Evolutionary conservation across 2,113 vertebrate genomes (phyloP).

Genomic region (Sporophila hypoxantha): DNA sequence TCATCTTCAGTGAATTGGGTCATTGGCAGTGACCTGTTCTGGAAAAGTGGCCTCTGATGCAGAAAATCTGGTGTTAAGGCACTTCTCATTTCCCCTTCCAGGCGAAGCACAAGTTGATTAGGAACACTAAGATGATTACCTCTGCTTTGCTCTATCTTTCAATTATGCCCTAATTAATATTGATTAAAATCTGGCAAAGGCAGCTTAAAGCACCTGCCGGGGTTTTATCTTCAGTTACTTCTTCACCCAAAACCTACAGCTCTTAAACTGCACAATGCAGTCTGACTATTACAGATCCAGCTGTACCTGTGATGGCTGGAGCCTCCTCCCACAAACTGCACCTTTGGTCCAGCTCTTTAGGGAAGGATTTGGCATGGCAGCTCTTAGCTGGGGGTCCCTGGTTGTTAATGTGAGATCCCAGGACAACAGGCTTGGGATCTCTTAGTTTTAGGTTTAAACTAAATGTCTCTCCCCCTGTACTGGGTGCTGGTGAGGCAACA

Average conservation of each 20-base stretch:
- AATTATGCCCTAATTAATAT: neutral
- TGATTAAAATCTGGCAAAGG: neutral
- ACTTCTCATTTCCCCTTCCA: neutral
- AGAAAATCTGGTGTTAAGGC: neutral
- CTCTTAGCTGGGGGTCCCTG: fast-evolving
- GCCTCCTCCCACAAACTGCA: neutral
- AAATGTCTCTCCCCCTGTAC: neutral
- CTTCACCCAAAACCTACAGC: neutral
- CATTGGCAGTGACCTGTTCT: neutral
- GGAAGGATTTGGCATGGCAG: neutral
- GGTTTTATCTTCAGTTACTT: neutral
- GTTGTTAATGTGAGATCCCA: neutral
- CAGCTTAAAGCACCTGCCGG: neutral
- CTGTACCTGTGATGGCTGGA: neutral
- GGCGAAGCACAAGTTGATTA: neutral
- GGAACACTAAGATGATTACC: neutral
- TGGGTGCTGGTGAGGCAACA: neutral
- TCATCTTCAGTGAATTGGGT: neutral
- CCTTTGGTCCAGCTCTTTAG: neutral
- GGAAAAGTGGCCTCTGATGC: neutral
- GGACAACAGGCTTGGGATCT: neutral
- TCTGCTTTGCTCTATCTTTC: neutral
- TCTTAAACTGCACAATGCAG: neutral
- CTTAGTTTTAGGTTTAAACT: neutral
- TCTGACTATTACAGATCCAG: neutral